A percentile compares a stretch with the other conserved stretches of the same genome.
phyloP scores from a whole-genome alignment of 2,797 vertebrate species.

The Acanthornis magna region DNA sequence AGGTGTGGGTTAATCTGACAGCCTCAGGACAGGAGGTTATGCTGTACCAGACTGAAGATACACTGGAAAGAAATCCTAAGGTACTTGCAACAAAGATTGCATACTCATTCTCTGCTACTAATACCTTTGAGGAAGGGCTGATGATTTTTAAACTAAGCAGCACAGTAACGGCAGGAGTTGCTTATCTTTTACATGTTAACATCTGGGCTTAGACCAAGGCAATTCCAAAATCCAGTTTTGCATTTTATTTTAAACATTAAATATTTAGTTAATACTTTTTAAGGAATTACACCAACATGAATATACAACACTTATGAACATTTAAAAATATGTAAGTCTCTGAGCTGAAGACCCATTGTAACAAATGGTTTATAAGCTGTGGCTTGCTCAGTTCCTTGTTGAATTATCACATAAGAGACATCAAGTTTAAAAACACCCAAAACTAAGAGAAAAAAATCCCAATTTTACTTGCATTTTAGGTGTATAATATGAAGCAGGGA shows the following conservation, averaged over 20 bases:
- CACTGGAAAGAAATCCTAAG: conserved; percentile 71
- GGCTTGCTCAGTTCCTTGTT: not conserved
- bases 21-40: conserved; percentile 65
- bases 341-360: not conserved
- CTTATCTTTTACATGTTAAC: not conserved
- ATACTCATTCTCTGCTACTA: not conserved
- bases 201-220: not conserved
- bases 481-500: not conserved
- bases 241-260: not conserved
- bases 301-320: not conserved
- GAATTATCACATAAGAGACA: not conserved
- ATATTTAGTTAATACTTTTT: not conserved
- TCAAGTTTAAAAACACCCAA: not conserved
- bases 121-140: not conserved
- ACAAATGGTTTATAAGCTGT: not conserved
- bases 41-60: conserved; percentile 76
- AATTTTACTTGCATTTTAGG: not conserved
- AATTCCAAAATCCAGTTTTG: not conserved
- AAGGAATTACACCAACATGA: not conserved
- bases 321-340: not conserved
- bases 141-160: not conserved
- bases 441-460: not conserved
- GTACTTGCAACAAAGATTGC: conserved; percentile 23
- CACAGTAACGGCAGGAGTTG: not conserved
- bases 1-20: conserved; percentile 75